These are phyloP conservation scores for Automeris io DNA, from an alignment of 2,888 invertebrate species.

Conservation along the genomic window DNA sequence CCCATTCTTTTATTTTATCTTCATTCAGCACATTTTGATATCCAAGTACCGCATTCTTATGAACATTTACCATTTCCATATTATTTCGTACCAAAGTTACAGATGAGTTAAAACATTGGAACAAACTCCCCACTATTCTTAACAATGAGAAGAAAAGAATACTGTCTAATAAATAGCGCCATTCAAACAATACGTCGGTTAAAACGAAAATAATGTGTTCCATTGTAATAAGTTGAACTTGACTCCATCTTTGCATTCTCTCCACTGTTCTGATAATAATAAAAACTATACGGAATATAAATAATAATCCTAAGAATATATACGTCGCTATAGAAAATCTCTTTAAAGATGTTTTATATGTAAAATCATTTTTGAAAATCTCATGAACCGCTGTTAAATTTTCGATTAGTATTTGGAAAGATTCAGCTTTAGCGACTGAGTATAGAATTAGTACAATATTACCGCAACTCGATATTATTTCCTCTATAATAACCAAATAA, in stretches of 20 bases:
- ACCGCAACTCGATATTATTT: background rate
- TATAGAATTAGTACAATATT: background rate
- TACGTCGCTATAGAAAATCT: background rate
- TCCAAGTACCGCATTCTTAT: background rate
- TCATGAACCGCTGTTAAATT: background rate
- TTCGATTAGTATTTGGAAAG: background rate
- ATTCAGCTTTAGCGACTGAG: background rate
- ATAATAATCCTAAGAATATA: background rate
- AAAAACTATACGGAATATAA: background rate
- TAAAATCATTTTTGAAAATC: background rate
- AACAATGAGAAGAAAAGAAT: background rate
- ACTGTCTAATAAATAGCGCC: background rate
- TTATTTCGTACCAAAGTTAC: background rate
- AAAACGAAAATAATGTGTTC: background rate
- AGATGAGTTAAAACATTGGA: background rate
- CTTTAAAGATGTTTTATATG: background rate
- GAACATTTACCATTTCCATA: background rate
- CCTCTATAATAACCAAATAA: background rate
- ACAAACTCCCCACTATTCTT: background rate
- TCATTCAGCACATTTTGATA: background rate
- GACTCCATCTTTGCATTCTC: background rate
- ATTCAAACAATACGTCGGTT: background rate
- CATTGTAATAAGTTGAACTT: background rate
- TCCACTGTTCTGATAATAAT: background rate
- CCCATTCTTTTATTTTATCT: background rate